phyloP scores from a whole-genome alignment of 1,140 invertebrate species.

The Atta texana region DNA sequence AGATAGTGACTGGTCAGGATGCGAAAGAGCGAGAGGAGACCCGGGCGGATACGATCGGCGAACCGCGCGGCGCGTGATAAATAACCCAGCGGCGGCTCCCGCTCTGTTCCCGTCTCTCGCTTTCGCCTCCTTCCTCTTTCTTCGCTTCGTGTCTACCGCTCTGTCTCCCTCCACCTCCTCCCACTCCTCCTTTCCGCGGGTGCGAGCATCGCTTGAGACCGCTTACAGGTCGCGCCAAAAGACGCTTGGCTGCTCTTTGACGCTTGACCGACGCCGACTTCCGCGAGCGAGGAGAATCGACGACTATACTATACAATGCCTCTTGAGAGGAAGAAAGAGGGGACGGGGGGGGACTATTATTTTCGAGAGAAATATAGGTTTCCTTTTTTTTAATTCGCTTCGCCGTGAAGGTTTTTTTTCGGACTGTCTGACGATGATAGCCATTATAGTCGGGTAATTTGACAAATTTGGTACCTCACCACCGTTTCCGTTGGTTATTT shows the following conservation, averaged over 20 bases:
- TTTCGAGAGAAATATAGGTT: conserved; percentile 2
- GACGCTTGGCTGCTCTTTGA: conserved; percentile 57
- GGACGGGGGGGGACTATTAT: not conserved
- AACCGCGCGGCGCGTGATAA: conserved; percentile 82
- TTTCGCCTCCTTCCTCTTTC: conserved; percentile 20
- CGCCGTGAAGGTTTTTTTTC: conserved; percentile 12
- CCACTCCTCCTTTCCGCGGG: conserved; percentile 25
- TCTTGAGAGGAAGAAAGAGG: not conserved
- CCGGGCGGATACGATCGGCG: conserved; percentile 78
- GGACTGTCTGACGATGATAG: not conserved
- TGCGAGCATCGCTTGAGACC: conserved; percentile 49
- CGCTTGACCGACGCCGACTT: conserved; percentile 39
- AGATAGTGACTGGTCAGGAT: conserved; percentile 11
- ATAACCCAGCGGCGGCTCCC: conserved; percentile 79
- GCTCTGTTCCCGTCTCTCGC: conserved; percentile 65
- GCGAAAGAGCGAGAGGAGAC: conserved; percentile 44
- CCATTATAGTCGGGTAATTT: conserved; percentile 30
- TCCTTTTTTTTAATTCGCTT: not conserved
- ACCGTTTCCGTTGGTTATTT: conserved; percentile 39
- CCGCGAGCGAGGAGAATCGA: conserved; percentile 7
- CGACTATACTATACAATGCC: not conserved
- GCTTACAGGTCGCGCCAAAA: conserved; percentile 71
- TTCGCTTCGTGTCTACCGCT: conserved; percentile 49
- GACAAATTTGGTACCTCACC: conserved; percentile 21
- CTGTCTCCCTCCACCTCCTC: conserved; percentile 26